Percentiles rank a stretch among this genome's conserved stretches.
These are phyloP conservation scores for Toxonevra muliebris DNA, from an alignment of 2,888 invertebrate species.

Conservation along the genomic window DNA sequence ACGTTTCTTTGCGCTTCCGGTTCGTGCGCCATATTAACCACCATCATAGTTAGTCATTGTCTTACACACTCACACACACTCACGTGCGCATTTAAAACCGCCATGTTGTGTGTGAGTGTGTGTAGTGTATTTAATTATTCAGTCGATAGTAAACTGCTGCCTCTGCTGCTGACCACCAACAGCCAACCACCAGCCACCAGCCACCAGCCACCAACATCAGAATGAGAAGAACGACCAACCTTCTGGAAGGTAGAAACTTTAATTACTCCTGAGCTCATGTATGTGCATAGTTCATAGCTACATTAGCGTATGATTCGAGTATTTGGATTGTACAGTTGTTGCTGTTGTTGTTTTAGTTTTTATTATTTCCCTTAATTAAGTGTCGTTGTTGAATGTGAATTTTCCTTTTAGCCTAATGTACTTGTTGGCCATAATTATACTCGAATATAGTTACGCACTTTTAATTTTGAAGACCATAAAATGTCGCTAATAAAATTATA, in stretches of 20 bases:
- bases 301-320: neutral
- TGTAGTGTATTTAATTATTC: neutral
- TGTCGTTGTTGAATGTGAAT: conserved; percentile 25
- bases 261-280: conserved; percentile 1
- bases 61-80: conserved; percentile 19
- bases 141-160: neutral
- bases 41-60: conserved; percentile 9
- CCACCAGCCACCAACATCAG: conserved; percentile 14
- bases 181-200: conserved; percentile 16
- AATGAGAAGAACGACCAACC: conserved; percentile 22
- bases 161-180: neutral
- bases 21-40: conserved; percentile 31
- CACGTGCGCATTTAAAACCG: neutral
- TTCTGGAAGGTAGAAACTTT: neutral
- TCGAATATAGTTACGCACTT: conserved; percentile 35
- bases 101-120: neutral
- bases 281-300: neutral
- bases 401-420: conserved; percentile 23
- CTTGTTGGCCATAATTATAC: conserved; percentile 28
- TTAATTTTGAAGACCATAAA: conserved; percentile 39
- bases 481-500: conserved; percentile 51
- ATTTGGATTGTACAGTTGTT: neutral
- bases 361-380: conserved; percentile 16
- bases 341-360: neutral
- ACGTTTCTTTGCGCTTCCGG: conserved; percentile 53